A percentile compares a stretch with the other conserved stretches of the same genome.
These are phyloP conservation scores for Promerops cafer DNA, from an alignment of 2,113 vertebrate species.

Conservation along the genomic window DNA sequence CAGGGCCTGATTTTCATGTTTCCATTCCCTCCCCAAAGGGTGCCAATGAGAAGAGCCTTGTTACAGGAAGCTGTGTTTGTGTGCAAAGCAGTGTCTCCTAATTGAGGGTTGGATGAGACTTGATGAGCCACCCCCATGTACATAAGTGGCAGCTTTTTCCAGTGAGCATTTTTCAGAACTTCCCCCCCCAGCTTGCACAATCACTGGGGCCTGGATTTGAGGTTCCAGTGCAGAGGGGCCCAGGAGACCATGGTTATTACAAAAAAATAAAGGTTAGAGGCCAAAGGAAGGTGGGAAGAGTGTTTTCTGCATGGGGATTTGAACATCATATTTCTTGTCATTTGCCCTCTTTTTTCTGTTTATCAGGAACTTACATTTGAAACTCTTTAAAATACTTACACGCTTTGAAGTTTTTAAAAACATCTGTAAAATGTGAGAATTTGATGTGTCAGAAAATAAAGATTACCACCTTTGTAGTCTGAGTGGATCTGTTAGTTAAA, in stretches of 20 bases:
- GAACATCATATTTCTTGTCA: not conserved
- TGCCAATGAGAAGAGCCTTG: not conserved
- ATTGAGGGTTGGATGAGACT: not conserved
- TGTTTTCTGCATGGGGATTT: not conserved
- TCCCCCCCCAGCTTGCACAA: not conserved
- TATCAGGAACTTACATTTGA: not conserved
- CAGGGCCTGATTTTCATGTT: not conserved
- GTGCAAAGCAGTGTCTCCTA: not conserved
- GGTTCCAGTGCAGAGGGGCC: not conserved
- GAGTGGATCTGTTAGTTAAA: not conserved
- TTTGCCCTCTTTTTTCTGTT: not conserved
- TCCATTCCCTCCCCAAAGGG: not conserved
- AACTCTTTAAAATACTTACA: not conserved
- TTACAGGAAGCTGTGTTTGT: not conserved
- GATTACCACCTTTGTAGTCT: constrained; percentile 26
- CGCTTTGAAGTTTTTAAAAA: not conserved
- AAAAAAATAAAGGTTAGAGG: not conserved
- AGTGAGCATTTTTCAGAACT: not conserved
- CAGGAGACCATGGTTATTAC: not conserved
- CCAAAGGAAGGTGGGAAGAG: not conserved
- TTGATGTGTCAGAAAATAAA: constrained; percentile 32
- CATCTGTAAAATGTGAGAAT: not conserved
- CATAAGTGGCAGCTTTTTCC: not conserved
- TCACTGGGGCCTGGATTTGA: not conserved
- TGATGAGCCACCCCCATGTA: not conserved